Evolutionary conservation across 1,140 invertebrate species (phyloP).

Genomic region (Anastatus disparis): DNA sequence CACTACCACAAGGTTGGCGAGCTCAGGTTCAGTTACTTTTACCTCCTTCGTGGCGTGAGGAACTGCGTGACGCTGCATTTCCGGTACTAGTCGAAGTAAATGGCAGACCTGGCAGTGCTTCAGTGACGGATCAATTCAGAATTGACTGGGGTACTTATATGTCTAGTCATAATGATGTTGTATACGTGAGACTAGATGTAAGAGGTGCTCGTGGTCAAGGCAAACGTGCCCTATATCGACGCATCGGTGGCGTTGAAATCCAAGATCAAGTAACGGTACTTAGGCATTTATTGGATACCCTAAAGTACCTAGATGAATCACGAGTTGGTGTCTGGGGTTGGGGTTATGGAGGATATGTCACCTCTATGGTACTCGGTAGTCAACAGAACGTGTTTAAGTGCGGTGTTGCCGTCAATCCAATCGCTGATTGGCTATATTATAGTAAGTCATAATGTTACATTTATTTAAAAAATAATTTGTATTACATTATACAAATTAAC

Average conservation of each 20-base stretch:
- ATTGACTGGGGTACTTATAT: slow-evolving; percentile 94
- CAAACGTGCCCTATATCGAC: slow-evolving; percentile 80
- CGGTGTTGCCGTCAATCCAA: slow-evolving; percentile 91
- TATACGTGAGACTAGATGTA: slow-evolving; percentile 89
- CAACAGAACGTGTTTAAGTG: slow-evolving; percentile 90
- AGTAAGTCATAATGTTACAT: too few species aligned
- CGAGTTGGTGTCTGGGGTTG: slow-evolving; percentile 94
- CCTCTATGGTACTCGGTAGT: slow-evolving; percentile 86
- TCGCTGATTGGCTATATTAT: slow-evolving; percentile 94
- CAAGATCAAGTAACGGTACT: slow-evolving; percentile 89
- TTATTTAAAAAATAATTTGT: too few species aligned
- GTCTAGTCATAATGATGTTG: slow-evolving; percentile 89
- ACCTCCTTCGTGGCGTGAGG: slow-evolving; percentile 85
- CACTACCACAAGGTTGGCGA: slow-evolving; percentile 79
- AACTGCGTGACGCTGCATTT: slow-evolving; percentile 84
- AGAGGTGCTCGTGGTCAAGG: slow-evolving; percentile 86
- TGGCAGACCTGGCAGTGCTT: slow-evolving; percentile 88
- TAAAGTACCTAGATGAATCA: slow-evolving; percentile 86
- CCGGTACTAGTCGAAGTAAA: slow-evolving; percentile 89
- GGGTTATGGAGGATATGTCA: slow-evolving; percentile 96
- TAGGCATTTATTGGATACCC: slow-evolving; percentile 82
- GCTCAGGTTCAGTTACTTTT: slow-evolving; percentile 83
- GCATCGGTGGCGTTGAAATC: slow-evolving; percentile 86
- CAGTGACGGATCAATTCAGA: slow-evolving; percentile 85
- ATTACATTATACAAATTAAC: too few species aligned